Conservation (phyloP, 2,797 vertebrate species). For the Rhinogobio ventralis region DNA sequence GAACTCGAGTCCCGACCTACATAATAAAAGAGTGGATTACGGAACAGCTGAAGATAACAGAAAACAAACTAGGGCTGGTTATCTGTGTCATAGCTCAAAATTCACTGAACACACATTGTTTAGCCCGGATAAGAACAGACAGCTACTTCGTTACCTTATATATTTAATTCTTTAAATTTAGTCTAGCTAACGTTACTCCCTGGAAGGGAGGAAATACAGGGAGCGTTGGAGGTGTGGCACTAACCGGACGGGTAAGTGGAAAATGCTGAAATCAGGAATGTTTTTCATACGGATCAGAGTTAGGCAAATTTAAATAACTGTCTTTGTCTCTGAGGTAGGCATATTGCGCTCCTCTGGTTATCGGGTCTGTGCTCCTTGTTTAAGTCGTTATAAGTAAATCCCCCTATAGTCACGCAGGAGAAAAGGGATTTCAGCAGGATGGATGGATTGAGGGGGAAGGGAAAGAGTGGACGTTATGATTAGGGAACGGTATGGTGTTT, state of each 20-base stretch:
- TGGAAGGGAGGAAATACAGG: neutral
- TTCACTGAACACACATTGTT: neutral
- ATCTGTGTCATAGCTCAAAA: neutral
- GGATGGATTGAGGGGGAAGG: slow-evolving; percentile 65
- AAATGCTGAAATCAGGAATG: neutral
- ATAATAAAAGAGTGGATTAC: slow-evolving; percentile 67
- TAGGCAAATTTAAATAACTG: neutral
- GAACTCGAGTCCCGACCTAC: slow-evolving; percentile 66
- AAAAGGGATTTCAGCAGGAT: slow-evolving; percentile 35
- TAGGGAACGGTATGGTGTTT: slow-evolving; percentile 65
- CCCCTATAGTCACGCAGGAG: neutral
- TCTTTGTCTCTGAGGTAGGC: neutral
- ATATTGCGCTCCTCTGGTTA: neutral
- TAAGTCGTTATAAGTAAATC: neutral
- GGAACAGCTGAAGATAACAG: slow-evolving; percentile 9
- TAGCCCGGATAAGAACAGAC: neutral
- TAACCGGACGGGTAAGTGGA: slow-evolving; percentile 43
- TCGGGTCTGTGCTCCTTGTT: neutral
- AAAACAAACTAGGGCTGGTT: neutral
- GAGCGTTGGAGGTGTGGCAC: slow-evolving; percentile 30
- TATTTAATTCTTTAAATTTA: neutral
- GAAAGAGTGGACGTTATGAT: slow-evolving; percentile 46
- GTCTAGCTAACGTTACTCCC: no score
- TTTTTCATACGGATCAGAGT: neutral
- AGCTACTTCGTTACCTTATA: neutral